phyloP scores from a whole-genome alignment of 2,797 vertebrate genomes.

The Loriculus beryllinus region DNA sequence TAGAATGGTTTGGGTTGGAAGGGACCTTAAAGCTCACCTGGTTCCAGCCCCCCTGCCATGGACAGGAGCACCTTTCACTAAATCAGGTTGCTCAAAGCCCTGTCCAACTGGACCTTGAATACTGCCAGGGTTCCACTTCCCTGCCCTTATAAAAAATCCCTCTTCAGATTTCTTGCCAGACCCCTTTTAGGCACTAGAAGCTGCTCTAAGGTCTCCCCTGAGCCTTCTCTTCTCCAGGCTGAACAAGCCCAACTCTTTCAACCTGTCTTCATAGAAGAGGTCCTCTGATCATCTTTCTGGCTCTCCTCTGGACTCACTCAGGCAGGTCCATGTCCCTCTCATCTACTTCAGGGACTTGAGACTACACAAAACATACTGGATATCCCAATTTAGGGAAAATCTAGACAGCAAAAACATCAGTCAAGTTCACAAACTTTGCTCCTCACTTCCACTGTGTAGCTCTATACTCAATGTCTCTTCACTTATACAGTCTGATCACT shows the following conservation, averaged over 20 bases:
- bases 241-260: background rate
- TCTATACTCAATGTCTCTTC: background rate
- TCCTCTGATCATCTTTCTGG: background rate
- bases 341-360: background rate
- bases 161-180: background rate
- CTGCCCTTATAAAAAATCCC: background rate
- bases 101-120: background rate
- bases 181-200: background rate
- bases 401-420: background rate
- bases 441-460: background rate
- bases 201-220: background rate
- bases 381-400: background rate
- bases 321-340: background rate
- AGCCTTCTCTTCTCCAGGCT: background rate
- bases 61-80: background rate
- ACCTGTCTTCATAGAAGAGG: background rate
- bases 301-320: background rate
- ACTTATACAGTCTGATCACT: background rate
- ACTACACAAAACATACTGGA: background rate
- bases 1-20: background rate
- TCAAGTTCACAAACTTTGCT: background rate
- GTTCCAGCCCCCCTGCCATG: background rate
- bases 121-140: background rate
- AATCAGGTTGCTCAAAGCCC: background rate
- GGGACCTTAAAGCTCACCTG: background rate